phyloP scores from a whole-genome alignment of 2,888 invertebrate genomes.

The Oxystoma pomonae region DNA sequence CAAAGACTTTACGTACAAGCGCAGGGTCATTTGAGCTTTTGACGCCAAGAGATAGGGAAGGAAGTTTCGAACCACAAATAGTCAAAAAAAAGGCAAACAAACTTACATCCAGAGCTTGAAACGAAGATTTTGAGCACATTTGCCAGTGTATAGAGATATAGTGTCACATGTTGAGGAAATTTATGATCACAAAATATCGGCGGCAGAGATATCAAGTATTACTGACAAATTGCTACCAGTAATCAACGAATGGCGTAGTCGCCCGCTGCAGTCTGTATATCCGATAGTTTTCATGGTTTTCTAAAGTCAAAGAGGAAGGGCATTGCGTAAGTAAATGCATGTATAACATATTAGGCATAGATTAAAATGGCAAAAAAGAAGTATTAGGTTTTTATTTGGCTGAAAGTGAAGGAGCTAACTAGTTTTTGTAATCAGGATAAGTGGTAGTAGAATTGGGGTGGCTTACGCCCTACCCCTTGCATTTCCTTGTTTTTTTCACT shows the following conservation, averaged over 20 bases:
- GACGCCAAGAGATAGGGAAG: conserved; percentile 2
- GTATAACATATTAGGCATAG: neutral
- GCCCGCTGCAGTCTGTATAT: neutral
- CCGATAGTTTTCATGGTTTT: conserved; percentile 2
- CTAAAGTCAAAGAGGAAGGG: neutral
- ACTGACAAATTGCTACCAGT: conserved; percentile 8
- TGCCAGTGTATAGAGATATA: conserved; percentile 8
- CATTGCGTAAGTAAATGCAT: neutral
- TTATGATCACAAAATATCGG: conserved; percentile 7
- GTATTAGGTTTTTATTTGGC: conserved; percentile 10
- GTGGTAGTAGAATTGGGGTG: no score
- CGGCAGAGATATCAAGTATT: conserved; percentile 9
- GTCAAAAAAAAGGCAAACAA: conserved; percentile 11
- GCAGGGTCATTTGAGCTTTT: conserved; percentile 8
- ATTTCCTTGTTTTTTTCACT: no score
- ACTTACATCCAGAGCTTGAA: conserved; percentile 9
- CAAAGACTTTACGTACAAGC: conserved; percentile 13
- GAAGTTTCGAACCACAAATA: conserved; percentile 4
- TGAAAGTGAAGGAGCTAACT: conserved; percentile 12
- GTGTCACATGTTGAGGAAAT: conserved; percentile 4
- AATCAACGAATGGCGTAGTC: conserved; percentile 8
- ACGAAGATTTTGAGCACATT: conserved; percentile 7
- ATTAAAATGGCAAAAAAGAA: conserved; percentile 3
- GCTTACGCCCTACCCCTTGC: no score
- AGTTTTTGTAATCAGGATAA: no score